Conservation (phyloP, 2,797 vertebrate species). For the Thripadectes ignobilis region DNA sequence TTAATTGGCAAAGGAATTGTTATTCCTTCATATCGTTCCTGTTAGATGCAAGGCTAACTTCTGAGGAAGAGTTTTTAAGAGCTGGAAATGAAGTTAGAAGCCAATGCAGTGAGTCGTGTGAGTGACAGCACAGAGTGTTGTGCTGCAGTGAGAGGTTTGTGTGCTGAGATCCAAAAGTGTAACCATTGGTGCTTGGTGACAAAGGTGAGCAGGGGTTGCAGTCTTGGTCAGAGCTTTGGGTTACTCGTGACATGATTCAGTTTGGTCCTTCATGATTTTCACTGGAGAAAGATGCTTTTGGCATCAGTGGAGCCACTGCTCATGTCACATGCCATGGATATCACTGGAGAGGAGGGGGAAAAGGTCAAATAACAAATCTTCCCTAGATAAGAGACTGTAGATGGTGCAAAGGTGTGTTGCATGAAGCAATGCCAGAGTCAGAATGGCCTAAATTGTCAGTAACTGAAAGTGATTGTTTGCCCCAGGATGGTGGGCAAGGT, state of each 20-base stretch:
- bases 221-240: fast-evolving
- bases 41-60: background rate
- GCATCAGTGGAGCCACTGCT: background rate
- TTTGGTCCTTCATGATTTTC: background rate
- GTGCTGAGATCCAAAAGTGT: background rate
- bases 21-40: background rate
- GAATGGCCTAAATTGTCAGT: background rate
- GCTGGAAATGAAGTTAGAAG: background rate
- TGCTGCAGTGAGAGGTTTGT: background rate
- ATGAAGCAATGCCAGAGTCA: background rate
- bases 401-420: background rate
- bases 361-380: background rate
- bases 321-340: background rate
- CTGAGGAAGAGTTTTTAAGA: background rate
- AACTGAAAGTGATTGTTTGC: background rate
- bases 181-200: background rate
- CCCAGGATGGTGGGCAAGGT: background rate
- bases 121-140: background rate
- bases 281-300: background rate
- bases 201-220: background rate
- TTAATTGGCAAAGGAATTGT: background rate
- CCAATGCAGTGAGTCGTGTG: background rate
- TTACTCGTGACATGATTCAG: background rate
- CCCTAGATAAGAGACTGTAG: background rate
- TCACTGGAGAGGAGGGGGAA: fast-evolving